Evolutionary conservation across 2,113 vertebrate species (phyloP), one percentile per base, ranked within the genome.

Genomic region (Trogon surrucura): DNA sequence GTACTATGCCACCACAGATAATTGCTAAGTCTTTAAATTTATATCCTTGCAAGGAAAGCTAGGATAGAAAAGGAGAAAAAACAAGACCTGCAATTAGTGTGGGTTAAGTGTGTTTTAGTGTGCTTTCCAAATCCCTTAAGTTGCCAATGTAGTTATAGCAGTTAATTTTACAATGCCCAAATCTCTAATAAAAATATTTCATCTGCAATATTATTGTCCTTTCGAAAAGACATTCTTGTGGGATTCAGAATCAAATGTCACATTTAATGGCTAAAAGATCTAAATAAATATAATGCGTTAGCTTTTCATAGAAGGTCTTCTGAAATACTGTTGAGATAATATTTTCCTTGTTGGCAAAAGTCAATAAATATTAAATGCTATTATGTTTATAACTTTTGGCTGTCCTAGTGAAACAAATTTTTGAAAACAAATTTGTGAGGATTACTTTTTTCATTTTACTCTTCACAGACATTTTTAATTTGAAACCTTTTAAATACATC

Each of bases 121-220:
- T 71, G 62, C 65, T 85, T 93, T 86, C 56, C 32, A 77, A 62
- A 67, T 16, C 34, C 32, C 50, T 91, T 36, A 20, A 70, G 12
- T 69, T 74, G 25, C 41, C 60, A 74, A 8, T 69, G 19, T 65
- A 80, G 36, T 66, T 91, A 72, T 1, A 80, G 30, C 64, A 88
- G 67, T 62, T 85, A 83, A 84, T 93, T 96, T 97, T 93, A 89
- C 72, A 92, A 56, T 64, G 57, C 74, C 23, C 72, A 77, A 67
- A 83, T 84, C 65, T 79, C 73, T 89, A 90, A 86, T 91, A 93
- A 80, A 93, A 92, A 51, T 13, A 4, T 80, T 75, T 88, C 8
- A 61, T 81, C 73, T 75, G 41, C 5, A 61, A 38, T 48, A 91
- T 94, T 70, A 84, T 54, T 64, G 65, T 81, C 64, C 26, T 77